Conservation (phyloP, 2,797 vertebrate species). For the Leptoclinus maculatus region DNA sequence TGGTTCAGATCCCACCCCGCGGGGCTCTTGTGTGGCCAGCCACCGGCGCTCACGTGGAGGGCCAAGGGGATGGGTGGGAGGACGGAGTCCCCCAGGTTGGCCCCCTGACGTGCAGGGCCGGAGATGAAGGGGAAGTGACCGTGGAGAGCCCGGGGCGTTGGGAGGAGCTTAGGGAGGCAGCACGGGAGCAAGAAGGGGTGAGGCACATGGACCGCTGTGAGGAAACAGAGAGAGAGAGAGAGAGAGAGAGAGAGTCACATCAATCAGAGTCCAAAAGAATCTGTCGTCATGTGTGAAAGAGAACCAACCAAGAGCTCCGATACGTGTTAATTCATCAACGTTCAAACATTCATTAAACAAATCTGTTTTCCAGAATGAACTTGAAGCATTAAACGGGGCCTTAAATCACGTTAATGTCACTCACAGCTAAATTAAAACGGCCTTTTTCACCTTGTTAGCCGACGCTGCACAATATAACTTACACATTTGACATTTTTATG, state of each 20-base stretch:
- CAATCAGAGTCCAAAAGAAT: background rate
- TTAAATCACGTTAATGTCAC: background rate
- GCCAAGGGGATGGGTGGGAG: slow-evolving; percentile 37
- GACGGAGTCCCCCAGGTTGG: slow-evolving; percentile 49
- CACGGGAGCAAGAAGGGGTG: slow-evolving; percentile 76
- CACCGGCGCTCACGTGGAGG: slow-evolving; percentile 33
- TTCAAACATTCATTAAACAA: background rate
- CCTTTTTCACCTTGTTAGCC: slow-evolving; percentile 1
- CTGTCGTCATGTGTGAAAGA: background rate
- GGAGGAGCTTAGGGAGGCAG: slow-evolving; percentile 75
- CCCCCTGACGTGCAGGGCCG: slow-evolving; percentile 42
- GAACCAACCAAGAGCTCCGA: slow-evolving; percentile 2
- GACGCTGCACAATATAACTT: background rate
- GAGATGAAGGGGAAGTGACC: slow-evolving; percentile 61
- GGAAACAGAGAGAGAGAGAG: slow-evolving; percentile 40
- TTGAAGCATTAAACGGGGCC: background rate
- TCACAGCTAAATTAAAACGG: background rate
- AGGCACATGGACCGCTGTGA: slow-evolving; percentile 66
- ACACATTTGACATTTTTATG: background rate
- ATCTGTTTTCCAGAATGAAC: background rate
- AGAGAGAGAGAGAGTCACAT: slow-evolving; percentile 5
- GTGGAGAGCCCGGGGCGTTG: slow-evolving; percentile 58
- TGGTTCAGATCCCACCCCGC: slow-evolving; percentile 63
- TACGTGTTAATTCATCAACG: slow-evolving; percentile 8
- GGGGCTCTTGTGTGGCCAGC: slow-evolving; percentile 57